Evolutionary conservation across 2,797 vertebrate genomes (phyloP).

Genomic region (Austrolebias charrua): DNA sequence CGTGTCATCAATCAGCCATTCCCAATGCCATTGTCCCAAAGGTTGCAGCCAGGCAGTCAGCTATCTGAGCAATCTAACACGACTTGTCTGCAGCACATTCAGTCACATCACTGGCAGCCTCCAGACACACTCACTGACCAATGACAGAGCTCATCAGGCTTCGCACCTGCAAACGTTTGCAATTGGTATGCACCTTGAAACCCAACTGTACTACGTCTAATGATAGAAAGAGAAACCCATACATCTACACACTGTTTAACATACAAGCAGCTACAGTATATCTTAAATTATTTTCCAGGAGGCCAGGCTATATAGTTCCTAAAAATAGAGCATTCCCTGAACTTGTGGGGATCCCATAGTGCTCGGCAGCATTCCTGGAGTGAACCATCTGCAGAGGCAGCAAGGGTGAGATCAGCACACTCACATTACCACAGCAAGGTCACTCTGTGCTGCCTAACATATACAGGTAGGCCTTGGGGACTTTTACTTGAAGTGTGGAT

Average conservation of each 20-base stretch:
- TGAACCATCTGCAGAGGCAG: slow-evolving; percentile 53
- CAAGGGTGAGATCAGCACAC: slow-evolving; percentile 38
- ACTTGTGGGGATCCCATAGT: slow-evolving; percentile 63
- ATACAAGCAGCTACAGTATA: slow-evolving; percentile 26
- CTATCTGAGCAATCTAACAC: slow-evolving; percentile 48
- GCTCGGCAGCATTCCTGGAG: slow-evolving; percentile 66
- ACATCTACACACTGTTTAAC: slow-evolving; percentile 10
- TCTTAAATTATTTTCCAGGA: slow-evolving; percentile 55
- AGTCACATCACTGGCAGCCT: slow-evolving; percentile 37
- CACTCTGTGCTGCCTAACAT: slow-evolving; percentile 13
- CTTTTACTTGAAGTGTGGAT: slow-evolving; percentile 12
- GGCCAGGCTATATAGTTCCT: slow-evolving; percentile 44
- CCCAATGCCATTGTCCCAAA: slow-evolving; percentile 50
- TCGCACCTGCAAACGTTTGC: slow-evolving; percentile 13
- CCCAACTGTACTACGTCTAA: too few relatives aligned
- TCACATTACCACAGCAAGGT: slow-evolving; percentile 41
- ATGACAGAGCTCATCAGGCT: not conserved
- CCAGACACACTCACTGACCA: slow-evolving; percentile 14
- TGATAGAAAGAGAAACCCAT: too few relatives aligned
- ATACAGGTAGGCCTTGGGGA: slow-evolving; percentile 53
- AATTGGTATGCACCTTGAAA: not conserved
- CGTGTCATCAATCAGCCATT: slow-evolving; percentile 56
- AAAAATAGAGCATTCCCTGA: slow-evolving; percentile 72
- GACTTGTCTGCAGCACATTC: slow-evolving; percentile 20
- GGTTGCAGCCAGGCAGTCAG: slow-evolving; percentile 47